Base-by-base conservation (phyloP, 2,888 invertebrate genomes). In the Leptinotarsa haldemani region DNA sequence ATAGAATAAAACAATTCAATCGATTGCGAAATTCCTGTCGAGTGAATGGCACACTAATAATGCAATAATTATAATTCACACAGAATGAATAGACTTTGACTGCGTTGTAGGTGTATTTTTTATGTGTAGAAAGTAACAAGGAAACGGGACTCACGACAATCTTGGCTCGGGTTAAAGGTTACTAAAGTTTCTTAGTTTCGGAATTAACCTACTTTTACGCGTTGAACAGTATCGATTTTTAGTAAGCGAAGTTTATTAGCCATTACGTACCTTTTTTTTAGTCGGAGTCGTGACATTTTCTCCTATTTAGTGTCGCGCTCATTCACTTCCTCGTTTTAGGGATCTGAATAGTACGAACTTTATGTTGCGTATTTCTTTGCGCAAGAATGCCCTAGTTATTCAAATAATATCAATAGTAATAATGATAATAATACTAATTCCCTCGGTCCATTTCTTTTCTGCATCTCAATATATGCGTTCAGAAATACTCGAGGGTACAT, bases 171-270 rank as follows among this genome's bases (percentile, higher is more conserved):
- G 74, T 71, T 66, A 74, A 74, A 71, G 74, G 74, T 74, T 68
- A 67, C 58, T 61, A 40, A 63, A 76, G 74, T 76, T 65, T 69
- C 69, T 74, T 63, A 70, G 68, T 61, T 70, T 71, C 66, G 74
- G 72, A 65, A 77, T 77, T 77, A 77, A 77, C 77, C 77, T 74
- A 77, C 71, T 77, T 77, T 71, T 73, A 71, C 48, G 30, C 74
- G 52, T 71, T 71, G 70, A 71, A 69, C 61, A 46, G 65, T 70
- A 75, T 75, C 67, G 72, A 75, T 75, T 71, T 66, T 66, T 52
- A 66, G 66, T 70, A 65, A 66, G 63, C 66, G 40, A 66, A 73
- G 58, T 73, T 70, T 70, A 73, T 73, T 73, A 65, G 50, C 73
- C 65, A 69, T 72, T 69, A 69, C 64, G 30, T 18, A 53, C 53